Evolutionary conservation across 2,888 invertebrate genomes (phyloP), one percentile per base, ranked within the genome.

Genomic region (Clusia tigrina): DNA sequence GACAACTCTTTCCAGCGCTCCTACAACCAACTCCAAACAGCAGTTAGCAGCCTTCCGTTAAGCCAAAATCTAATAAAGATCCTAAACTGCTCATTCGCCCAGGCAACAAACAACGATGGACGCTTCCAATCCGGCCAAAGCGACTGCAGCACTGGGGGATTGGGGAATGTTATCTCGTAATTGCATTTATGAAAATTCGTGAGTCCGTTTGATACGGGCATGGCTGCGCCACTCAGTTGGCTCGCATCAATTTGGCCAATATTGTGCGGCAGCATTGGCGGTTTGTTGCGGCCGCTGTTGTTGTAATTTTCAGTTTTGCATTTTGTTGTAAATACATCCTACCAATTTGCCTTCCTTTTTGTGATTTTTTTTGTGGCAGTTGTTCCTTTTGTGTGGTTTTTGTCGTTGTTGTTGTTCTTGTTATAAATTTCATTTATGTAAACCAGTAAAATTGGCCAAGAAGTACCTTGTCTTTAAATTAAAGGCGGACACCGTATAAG

Each of bases 401-500:
- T 48, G 58, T 58, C 52, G 51, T 32, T 52, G 54, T 54, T 52
- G 26, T 51, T 61, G 22, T 54, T 23, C 54, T 46, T 55, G 53
- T 62, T 37, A 74, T 78, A 77, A 70, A 75, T 77, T 77, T 67
- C 74, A 69, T 77, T 75, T 75, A 75, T 75, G 75, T 75, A 77
- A 75, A 78, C 78, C 75, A 72, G 64, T 63, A 54, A 58, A 62
- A 58, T 54, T 62, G 57, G 53, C 37, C 32, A 25, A 48, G n/a
- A 15, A 58, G 56, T 55, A 64, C 61, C 76, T 74, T 72, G 78
- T 72, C 73, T 70, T 65, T 71, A 68, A 71, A 73, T 72, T 65
- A 76, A 72, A 76, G 74, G 77, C 74, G 75, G 71, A 70, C 71
- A 78, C 72, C 69, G 71, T 67, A 74, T 77, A 77, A 75, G n/a